These are phyloP conservation scores for Axinella damicornis DNA, from an alignment of 37 sponge, comb jelly and placozoan genomes.

Conservation along the genomic window DNA sequence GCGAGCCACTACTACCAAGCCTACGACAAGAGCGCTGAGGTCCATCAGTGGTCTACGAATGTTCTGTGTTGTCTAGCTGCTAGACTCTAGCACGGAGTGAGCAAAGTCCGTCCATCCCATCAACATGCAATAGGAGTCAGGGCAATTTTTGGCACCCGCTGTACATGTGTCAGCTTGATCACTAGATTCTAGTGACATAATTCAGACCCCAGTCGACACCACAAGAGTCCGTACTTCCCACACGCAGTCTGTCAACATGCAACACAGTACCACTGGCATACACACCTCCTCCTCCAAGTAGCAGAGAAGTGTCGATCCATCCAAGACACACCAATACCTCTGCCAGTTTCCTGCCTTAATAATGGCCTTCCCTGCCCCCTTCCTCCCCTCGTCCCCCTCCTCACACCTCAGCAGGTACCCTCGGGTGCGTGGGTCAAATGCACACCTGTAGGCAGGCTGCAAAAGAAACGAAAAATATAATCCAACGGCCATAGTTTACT, in stretches of 20 bases:
- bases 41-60: too few species aligned
- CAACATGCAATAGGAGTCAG: too few species aligned
- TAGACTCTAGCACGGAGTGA: too few species aligned
- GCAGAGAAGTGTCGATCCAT: slow-evolving; percentile 81
- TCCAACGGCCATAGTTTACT: too few species aligned
- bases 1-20: too few species aligned
- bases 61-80: too few species aligned
- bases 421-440: slow-evolving; percentile 39
- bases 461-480: neutral
- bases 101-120: too few species aligned
- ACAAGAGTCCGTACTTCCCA: too few species aligned
- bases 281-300: slow-evolving; percentile 77
- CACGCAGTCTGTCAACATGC: too few species aligned
- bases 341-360: neutral
- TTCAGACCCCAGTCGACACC: neutral
- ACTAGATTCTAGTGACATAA: neutral
- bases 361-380: slow-evolving; percentile 13
- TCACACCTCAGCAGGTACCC: slow-evolving; percentile 73
- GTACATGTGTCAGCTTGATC: too few species aligned
- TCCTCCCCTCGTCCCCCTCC: slow-evolving; percentile 21
- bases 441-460: slow-evolving; percentile 49
- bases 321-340: slow-evolving; percentile 79
- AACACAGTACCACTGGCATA: neutral
- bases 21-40: too few species aligned
- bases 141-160: too few species aligned